Base-by-base conservation (phyloP, 2,113 vertebrate genomes). In the Cricetomys ansorgei region DNA sequence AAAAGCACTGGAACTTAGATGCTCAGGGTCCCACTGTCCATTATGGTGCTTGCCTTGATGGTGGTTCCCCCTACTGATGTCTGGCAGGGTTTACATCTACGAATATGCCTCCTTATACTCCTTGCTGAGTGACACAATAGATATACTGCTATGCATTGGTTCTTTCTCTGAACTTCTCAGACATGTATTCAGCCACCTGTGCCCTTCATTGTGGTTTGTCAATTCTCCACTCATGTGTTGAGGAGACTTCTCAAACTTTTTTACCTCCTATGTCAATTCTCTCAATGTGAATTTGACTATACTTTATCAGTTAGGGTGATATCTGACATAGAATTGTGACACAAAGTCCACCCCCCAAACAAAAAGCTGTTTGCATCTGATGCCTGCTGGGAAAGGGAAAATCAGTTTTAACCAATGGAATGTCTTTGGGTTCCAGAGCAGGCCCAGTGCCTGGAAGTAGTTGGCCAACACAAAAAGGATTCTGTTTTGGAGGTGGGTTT, bases 281-380 rank as follows among this genome's bases (percentile, higher is more conserved):
- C 43, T 75, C 15, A 55, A 29, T 85, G 48, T 65, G 83, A 92
- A 88, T 77, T 50, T 85, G 13, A 94, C 37, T 34, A 12, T 8
- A 72, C 19, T 87, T 92, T 84, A 57, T 95, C 90, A 92, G 85
- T 88, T n/a, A 59, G 25, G 84, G 75, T 89, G 27, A 13, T 0
- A 3, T 19, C 90, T 94, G 21, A 65, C 94, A 80, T 88, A 85
- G 37, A 94, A 90, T 4, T 69, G 1, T 13, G n/a, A 72, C 8
- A 23, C 40, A 37, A 72, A 72, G 19, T 40, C n/a, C 19, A 4
- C n/a, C n/a, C n/a, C 69, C 69, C 10, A 72, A n/a, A 16, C 19
- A 72, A 2, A 2, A 72, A 43, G 70, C n/a, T 8, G 7, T 19
- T 40, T 72, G 19, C 21, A 40, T 40, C 23, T 72, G n/a, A 4